phyloP scores from a whole-genome alignment of 2,888 invertebrate genomes.

The Gandaritis pyraliata region DNA sequence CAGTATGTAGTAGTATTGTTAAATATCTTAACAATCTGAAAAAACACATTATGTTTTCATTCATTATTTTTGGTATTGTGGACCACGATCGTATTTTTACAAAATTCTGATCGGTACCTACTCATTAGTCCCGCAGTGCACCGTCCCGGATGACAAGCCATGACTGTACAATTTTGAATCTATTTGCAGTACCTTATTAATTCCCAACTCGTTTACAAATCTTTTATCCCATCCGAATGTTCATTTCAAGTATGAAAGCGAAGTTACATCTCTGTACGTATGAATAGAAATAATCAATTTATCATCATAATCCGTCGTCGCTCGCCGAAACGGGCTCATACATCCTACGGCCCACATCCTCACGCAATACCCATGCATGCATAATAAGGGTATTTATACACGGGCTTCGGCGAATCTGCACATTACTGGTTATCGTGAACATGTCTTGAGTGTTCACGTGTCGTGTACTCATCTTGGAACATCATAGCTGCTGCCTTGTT shows the following conservation, averaged over 20 bases:
- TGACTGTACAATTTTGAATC: too few relatives aligned
- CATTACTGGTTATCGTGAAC: constrained; percentile 10
- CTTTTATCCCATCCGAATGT: too few relatives aligned
- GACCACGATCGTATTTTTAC: too few relatives aligned
- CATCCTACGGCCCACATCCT: constrained; percentile 5
- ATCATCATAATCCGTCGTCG: constrained; percentile 25
- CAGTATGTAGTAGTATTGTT: too few relatives aligned
- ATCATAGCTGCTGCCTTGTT: background rate
- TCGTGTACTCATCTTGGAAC: background rate
- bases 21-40: too few relatives aligned
- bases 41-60: too few relatives aligned
- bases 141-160: too few relatives aligned
- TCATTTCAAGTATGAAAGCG: background rate
- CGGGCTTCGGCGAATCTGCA: constrained; percentile 11
- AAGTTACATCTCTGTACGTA: background rate
- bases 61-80: too few relatives aligned
- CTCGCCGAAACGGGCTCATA: constrained; percentile 12
- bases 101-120: too few relatives aligned
- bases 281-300: constrained; percentile 12
- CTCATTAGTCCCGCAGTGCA: too few relatives aligned
- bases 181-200: too few relatives aligned
- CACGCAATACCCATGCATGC: constrained; percentile 21
- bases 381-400: constrained; percentile 7
- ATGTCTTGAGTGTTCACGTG: constrained; percentile 11
- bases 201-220: too few relatives aligned